A percentile compares a stretch with the other conserved stretches of the same genome.
Conservation (phyloP, 2,888 invertebrate species). For the Mythimna albipuncta region DNA sequence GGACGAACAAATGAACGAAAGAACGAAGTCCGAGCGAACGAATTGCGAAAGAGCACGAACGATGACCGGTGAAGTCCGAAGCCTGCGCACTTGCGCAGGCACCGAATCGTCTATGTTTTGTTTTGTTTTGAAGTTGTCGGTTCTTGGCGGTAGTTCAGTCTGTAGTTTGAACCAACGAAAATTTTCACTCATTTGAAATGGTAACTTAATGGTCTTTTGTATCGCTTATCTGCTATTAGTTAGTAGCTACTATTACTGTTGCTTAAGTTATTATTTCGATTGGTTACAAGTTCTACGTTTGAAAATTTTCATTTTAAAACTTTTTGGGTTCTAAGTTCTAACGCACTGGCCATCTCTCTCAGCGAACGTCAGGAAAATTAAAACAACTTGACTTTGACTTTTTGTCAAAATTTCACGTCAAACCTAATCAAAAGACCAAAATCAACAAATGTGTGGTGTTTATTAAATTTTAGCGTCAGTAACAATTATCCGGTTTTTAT, state of each 20-base stretch:
- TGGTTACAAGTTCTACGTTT: not conserved
- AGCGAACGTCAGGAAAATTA: constrained; percentile 11
- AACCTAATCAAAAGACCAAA: constrained; percentile 55
- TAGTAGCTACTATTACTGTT: not conserved
- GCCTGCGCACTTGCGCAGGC: constrained; percentile 38
- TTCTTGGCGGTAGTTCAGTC: not conserved
- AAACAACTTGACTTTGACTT: constrained; percentile 23
- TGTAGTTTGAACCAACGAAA: constrained; percentile 15
- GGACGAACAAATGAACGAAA: constrained; percentile 64
- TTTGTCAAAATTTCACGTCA: constrained; percentile 59
- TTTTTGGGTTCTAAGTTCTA: not conserved
- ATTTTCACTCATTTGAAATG: constrained; percentile 14
- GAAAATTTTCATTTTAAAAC: constrained; percentile 1
- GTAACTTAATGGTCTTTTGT: constrained; percentile 1
- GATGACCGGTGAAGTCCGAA: constrained; percentile 52
- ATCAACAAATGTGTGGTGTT: constrained; percentile 64
- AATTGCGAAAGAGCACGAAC: constrained; percentile 58
- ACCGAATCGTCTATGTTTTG: constrained; percentile 26
- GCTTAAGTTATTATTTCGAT: not conserved
- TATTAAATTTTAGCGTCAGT: constrained; percentile 46
- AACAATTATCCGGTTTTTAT: constrained; percentile 48
- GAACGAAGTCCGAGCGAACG: constrained; percentile 63
- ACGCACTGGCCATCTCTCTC: constrained; percentile 25
- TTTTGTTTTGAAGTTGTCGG: constrained; percentile 38
- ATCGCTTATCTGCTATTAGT: not conserved